Base-by-base conservation (phyloP, 2,888 invertebrate species). In the Tridacna gigas region DNA sequence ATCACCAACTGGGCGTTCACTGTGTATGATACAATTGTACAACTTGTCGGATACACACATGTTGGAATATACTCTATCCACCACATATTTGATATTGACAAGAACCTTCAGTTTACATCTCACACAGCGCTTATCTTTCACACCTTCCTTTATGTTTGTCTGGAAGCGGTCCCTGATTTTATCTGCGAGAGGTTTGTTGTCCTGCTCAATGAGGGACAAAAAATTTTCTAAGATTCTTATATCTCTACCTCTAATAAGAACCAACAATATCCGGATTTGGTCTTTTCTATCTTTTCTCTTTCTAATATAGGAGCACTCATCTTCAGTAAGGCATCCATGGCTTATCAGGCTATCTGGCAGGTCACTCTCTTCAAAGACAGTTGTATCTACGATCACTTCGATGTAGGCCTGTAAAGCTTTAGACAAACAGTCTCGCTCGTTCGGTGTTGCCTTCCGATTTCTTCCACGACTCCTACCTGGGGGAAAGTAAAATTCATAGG, bases 271-370 rank as follows among this genome's bases (percentile, higher is more conserved):
- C n/a, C 71, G 71, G 20, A 47, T n/a, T 47, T 71, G 71, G 12
- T 71, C 71, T 22, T 71, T 71, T 22, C 71, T 45, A n/a, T 71
- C 48, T 20, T 13, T 9, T 47, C 20, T 71, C 12, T 71, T 20
- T 45, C 22, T 12, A 3, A 71, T 48, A 20, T 45, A 15, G 18
- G 18, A 22, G 47, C 71, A 47, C 47, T 71, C 71, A 48, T 71
- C 71, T 48, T 71, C 71, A 15, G 71, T 71, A 12, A 71, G 20
- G 48, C 71, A 71, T 15, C 71, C 71, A n/a, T 48, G 47, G 12
- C 7, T 15, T 13, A n/a, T 71, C 20, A 71, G 25, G 12, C n/a
- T n/a, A 37, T 71, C 71, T 18, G 71, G 71, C 1, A 71, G 71
- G 18, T 71, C 15, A 12, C 71, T 71, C 47, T 71, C 7, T 13